Conservation (phyloP, 1,140 invertebrate species). For the Oreohelix idahoensis region DNA sequence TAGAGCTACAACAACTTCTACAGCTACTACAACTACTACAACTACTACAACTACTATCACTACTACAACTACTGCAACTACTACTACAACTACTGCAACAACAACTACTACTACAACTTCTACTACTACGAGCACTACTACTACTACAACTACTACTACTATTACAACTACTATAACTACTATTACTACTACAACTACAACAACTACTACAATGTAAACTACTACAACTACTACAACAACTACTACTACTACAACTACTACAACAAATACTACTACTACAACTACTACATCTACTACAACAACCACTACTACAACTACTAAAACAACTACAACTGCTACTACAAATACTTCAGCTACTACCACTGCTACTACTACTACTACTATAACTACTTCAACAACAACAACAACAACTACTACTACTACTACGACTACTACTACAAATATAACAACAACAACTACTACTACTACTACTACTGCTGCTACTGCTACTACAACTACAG, state of each 20-base stretch:
- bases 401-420: background rate
- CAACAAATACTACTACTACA: background rate
- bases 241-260: background rate
- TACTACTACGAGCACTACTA: no score
- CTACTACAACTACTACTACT: background rate
- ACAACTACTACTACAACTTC: background rate
- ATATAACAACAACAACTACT: background rate
- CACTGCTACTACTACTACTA: background rate
- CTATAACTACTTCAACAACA: background rate
- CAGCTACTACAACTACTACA: no score
- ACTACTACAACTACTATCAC: no score
- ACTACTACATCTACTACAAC: background rate
- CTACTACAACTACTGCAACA: no score
- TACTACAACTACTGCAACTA: no score
- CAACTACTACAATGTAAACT: background rate
- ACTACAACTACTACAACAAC: background rate
- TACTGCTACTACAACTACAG: background rate
- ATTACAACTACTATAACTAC: no score
- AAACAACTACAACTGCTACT: no score
- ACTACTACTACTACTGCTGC: background rate
- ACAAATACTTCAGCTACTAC: background rate
- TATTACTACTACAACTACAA: slow-evolving; percentile 4
- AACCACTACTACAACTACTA: background rate
- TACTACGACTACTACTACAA: background rate
- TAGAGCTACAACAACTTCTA: no score